Conservation (phyloP, 2,888 invertebrate genomes). For the Cactoblastis cactorum region DNA sequence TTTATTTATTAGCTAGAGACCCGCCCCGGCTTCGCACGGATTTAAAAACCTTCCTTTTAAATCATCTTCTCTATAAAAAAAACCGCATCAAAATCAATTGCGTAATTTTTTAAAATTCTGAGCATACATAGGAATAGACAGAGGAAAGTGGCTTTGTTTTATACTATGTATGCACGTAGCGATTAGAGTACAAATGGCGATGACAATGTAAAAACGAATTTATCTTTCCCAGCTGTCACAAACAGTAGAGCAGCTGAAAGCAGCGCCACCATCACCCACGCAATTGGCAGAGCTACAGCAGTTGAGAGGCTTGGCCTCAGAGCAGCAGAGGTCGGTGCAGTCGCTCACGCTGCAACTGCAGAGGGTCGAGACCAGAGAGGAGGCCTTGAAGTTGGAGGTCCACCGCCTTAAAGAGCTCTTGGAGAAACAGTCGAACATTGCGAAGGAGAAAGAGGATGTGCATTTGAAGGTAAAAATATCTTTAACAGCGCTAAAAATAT, state of each 20-base stretch:
- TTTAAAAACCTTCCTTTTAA: too few species aligned
- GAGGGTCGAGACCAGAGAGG: conserved; percentile 69
- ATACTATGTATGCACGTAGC: too few species aligned
- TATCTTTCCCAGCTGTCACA: conserved; percentile 41
- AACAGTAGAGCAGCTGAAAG: conserved; percentile 48
- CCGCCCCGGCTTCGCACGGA: too few species aligned
- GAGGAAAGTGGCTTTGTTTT: too few species aligned
- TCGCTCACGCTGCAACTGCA: conserved; percentile 76
- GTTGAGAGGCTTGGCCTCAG: conserved; percentile 71
- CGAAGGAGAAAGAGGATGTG: conserved; percentile 55
- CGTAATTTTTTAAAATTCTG: too few species aligned
- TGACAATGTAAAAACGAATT: background rate
- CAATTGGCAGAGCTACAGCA: conserved; percentile 62
- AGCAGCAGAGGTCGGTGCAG: conserved; percentile 80
- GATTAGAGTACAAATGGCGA: too few species aligned
- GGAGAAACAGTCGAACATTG: conserved; percentile 64
- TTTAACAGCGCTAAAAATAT: too few species aligned
- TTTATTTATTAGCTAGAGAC: too few species aligned
- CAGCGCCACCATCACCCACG: conserved; percentile 44
- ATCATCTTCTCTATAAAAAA: too few species aligned
- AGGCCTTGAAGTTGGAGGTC: conserved; percentile 62
- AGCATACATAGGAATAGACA: too few species aligned
- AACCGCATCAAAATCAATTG: too few species aligned
- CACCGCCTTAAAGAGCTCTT: conserved; percentile 67
- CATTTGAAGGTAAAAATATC: conserved; percentile 44